Conservation (phyloP, 2,113 vertebrate genomes). For the Odobenus rosmarus region DNA sequence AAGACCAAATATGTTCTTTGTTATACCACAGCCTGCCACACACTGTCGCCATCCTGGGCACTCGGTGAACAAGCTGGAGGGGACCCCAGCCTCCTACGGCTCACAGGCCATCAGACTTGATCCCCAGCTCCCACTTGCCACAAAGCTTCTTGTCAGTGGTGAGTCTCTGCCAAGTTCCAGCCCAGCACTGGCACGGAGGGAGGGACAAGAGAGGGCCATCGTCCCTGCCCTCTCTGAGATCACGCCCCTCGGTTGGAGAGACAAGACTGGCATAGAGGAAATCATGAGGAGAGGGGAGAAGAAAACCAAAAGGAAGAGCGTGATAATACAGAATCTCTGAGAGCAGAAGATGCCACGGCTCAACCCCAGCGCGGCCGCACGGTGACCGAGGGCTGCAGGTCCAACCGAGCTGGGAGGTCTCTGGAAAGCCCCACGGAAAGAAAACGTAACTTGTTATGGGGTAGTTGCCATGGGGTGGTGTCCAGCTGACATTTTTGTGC, state of each 20-base stretch:
- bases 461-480: neutral
- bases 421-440: neutral
- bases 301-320: slow-evolving; percentile 49
- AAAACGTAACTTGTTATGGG: neutral
- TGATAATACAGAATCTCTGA: neutral
- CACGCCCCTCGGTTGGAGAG: neutral
- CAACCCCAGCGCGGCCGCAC: too few species aligned
- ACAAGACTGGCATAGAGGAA: neutral
- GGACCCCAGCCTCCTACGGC: neutral
- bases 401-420: rapidly evolving
- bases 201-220: neutral
- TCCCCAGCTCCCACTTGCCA: neutral
- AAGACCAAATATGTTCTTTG: neutral
- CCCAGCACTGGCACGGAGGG: rapidly evolving
- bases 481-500: neutral
- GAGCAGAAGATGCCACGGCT: too few species aligned
- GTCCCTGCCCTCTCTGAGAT: neutral
- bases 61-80: neutral
- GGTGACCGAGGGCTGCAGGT: neutral
- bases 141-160: neutral
- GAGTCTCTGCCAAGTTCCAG: neutral
- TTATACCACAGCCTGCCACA: neutral
- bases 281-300: neutral
- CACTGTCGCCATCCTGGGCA: neutral
- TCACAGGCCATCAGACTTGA: too few species aligned